A percentile compares a stretch with the other conserved stretches of the same genome.
These are phyloP conservation scores for human DNA, from an alignment of 2,113 vertebrate species.

Conservation along the genomic window DNA sequence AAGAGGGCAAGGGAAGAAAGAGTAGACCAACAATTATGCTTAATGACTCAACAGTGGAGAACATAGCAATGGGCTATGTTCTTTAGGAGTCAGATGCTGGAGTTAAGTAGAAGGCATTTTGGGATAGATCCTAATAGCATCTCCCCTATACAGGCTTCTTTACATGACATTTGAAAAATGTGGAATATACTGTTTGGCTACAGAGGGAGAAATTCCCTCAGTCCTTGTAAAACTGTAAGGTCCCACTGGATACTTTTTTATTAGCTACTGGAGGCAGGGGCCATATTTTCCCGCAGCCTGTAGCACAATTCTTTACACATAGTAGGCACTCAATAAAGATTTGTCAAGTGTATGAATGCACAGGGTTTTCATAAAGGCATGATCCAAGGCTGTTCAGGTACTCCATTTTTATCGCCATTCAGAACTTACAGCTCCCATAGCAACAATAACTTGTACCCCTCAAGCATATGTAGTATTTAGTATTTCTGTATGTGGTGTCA, in stretches of 20 bases:
- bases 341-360: background rate
- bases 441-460: conserved; percentile 35
- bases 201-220: background rate
- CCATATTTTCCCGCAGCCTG: conserved; percentile 1
- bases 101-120: background rate
- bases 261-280: background rate
- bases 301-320: conserved; percentile 27
- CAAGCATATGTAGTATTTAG: conserved; percentile 56
- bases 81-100: background rate
- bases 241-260: background rate
- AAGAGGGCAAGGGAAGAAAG: background rate
- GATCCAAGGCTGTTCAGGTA: conserved; percentile 20
- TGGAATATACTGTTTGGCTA: background rate
- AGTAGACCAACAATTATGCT: background rate
- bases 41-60: background rate
- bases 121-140: background rate
- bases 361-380: background rate
- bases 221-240: background rate
- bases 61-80: background rate
- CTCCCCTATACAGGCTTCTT: background rate
- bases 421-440: conserved; percentile 47
- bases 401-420: conserved; percentile 54
- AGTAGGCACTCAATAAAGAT: conserved; percentile 50
- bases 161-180: background rate
- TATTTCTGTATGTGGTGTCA: conserved; percentile 57